These are phyloP conservation scores for Vanessa tameamea DNA, from an alignment of 1,140 invertebrate genomes.

Conservation along the genomic window DNA sequence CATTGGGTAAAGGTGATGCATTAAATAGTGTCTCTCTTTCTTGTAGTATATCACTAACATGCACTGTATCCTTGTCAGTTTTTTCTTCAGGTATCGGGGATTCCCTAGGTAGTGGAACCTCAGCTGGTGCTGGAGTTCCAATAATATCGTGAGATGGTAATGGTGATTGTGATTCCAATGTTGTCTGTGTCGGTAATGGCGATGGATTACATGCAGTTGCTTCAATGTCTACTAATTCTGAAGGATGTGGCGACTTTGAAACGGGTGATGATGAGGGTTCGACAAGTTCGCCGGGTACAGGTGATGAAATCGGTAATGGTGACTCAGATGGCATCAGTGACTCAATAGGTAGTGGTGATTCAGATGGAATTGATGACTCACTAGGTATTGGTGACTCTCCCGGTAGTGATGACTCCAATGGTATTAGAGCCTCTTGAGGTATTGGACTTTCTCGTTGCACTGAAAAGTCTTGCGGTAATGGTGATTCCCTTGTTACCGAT, in stretches of 20 bases:
- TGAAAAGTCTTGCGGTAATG: slow-evolving; percentile 35
- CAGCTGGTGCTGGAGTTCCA: slow-evolving; percentile 41
- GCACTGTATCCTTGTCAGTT: slow-evolving; percentile 11
- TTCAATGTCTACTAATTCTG: slow-evolving; percentile 20
- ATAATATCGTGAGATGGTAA: slow-evolving; percentile 26
- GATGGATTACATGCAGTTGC: slow-evolving; percentile 34
- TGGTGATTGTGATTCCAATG: slow-evolving; percentile 29
- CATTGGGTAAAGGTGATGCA: slow-evolving; percentile 33
- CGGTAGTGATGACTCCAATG: slow-evolving; percentile 29
- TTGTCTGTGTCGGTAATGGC: slow-evolving; percentile 34
- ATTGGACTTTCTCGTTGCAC: slow-evolving; percentile 38
- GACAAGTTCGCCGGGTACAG: slow-evolving; percentile 12
- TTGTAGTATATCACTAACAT: slow-evolving; percentile 14
- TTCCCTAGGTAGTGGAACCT: slow-evolving; percentile 52
- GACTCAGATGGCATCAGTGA: slow-evolving; percentile 28
- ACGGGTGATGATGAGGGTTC: slow-evolving; percentile 23
- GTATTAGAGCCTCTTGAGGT: slow-evolving; percentile 27
- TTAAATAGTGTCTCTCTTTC: slow-evolving; percentile 19
- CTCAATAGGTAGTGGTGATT: slow-evolving; percentile 29
- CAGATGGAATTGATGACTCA: slow-evolving; percentile 23
- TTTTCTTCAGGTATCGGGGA: slow-evolving; percentile 39
- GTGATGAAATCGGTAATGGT: slow-evolving; percentile 23
- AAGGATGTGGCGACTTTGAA: slow-evolving; percentile 22
- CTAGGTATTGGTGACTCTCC: slow-evolving; percentile 30
- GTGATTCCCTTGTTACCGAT: slow-evolving; percentile 40